Evolutionary conservation across 1,140 invertebrate genomes (phyloP), one percentile per base, ranked within the genome.

Genomic region (Physella acuta): DNA sequence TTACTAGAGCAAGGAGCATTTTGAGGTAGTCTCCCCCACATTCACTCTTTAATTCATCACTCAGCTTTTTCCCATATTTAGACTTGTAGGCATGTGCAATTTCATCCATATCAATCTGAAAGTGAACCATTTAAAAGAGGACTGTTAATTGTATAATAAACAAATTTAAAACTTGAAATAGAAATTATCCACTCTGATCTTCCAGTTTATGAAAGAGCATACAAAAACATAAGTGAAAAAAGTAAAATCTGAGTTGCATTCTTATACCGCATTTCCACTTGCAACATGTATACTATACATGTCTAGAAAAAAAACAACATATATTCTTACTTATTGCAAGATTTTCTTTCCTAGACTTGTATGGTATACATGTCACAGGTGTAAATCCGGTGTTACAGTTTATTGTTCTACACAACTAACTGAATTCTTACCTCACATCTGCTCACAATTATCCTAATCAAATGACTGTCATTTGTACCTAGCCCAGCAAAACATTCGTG

Each of bases 11-110:
- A 52, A 77, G 36, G 5, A 82, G 73, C 62, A 82, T 73, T 31
- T 63, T 71, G 52, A 78, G 80, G 68, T 82, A 81, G 62, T 82
- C 81, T 28, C 81, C 81, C 34, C 77, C 64, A 66, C 79, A 81
- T 52, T 82, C 81, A 31, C 71, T 73, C 0, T 68, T 70, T 16
- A 82, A 67, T 16, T 68, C 72, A 11, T 80, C 77, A 11, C 31
- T 52, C 24, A 82, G 65, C 34, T 73, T 56, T 37, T 65, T 75
- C 36, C 75, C 79, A 70, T 80, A 80, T 62, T 71, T 69, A 17
- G 49, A 34, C 58, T 75, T 66, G 52, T 75, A 82, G 5, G 71
- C 64, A 3, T 75, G 65, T 58, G 75, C 74, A 16, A 82, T 76
- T 33, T 79, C 74, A 44, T 72, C 68, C 56, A 81, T 66, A 63